A percentile compares a stretch with the other conserved stretches of the same genome.
Evolutionary conservation across 1,140 invertebrate genomes (phyloP).

Genomic region (Musca domestica): DNA sequence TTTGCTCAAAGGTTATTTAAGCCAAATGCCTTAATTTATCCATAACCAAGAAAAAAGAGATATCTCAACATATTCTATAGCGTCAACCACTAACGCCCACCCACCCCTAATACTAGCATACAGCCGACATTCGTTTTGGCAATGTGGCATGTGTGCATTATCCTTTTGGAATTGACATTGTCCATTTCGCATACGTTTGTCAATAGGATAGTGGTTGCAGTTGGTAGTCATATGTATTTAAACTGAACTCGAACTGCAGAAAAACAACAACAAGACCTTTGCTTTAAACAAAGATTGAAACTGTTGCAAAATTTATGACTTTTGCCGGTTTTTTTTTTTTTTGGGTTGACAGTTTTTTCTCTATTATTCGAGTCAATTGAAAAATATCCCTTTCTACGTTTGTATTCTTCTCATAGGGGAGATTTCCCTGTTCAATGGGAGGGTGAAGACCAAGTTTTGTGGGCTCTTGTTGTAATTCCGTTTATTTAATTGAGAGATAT

Average conservation of each 20-base stretch:
- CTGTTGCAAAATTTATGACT: slow-evolving; percentile 45
- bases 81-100: neutral
- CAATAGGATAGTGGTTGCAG: neutral
- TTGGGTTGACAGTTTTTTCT: slow-evolving; percentile 23
- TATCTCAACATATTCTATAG: too few species aligned
- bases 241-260: too few species aligned
- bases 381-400: too few species aligned
- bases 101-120: neutral
- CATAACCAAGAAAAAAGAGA: neutral
- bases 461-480: too few species aligned
- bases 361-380: too few species aligned
- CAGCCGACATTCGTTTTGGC: neutral
- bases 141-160: slow-evolving; percentile 15
- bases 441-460: too few species aligned
- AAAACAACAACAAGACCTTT: neutral
- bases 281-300: neutral
- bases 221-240: neutral
- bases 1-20: neutral
- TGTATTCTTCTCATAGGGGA: too few species aligned
- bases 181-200: neutral
- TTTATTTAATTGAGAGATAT: too few species aligned
- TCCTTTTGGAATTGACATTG: neutral
- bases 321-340: slow-evolving; percentile 42
- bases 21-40: neutral
- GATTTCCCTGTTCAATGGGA: too few species aligned